These are phyloP conservation scores for Drosophila lutescens DNA, from an alignment of 2,888 invertebrate genomes.

Conservation along the genomic window DNA sequence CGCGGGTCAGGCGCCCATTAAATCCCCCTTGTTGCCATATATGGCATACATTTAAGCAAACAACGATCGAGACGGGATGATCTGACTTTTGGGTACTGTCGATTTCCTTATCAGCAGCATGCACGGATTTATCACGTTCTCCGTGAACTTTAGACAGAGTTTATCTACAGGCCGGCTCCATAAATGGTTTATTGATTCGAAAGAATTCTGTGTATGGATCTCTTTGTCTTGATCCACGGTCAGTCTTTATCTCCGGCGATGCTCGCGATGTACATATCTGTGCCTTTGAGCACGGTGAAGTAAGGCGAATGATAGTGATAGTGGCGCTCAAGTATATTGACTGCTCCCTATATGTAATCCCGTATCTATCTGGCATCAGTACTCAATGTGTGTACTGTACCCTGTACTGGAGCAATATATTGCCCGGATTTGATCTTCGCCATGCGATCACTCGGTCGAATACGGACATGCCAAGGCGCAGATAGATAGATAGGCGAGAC, in stretches of 20 bases:
- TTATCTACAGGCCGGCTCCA: conserved; percentile 71
- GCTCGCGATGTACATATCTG: conserved; percentile 24
- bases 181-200: conserved; percentile 52
- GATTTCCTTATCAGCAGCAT: conserved; percentile 60
- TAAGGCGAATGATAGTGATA: conserved; percentile 13
- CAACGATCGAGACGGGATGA: conserved; percentile 37
- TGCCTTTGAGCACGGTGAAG: conserved; percentile 24
- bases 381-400: conserved; percentile 45
- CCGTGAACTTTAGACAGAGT: conserved; percentile 83
- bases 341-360: conserved; percentile 10
- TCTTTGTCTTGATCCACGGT: conserved; percentile 60
- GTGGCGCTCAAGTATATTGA: not conserved
- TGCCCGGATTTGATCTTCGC: conserved; percentile 73
- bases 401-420: conserved; percentile 15
- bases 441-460: conserved; percentile 63
- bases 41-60: conserved; percentile 60
- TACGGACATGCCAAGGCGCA: conserved; percentile 52
- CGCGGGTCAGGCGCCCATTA: conserved; percentile 56
- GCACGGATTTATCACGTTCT: conserved; percentile 82
- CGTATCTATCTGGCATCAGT: conserved; percentile 57
- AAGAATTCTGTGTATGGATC: conserved; percentile 44
- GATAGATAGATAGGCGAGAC: conserved; percentile 57
- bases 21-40: conserved; percentile 9
- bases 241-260: conserved; percentile 26
- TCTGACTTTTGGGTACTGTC: conserved; percentile 35